Evolutionary conservation across 1,140 invertebrate genomes (phyloP).

Genomic region (Apis dorsata): DNA sequence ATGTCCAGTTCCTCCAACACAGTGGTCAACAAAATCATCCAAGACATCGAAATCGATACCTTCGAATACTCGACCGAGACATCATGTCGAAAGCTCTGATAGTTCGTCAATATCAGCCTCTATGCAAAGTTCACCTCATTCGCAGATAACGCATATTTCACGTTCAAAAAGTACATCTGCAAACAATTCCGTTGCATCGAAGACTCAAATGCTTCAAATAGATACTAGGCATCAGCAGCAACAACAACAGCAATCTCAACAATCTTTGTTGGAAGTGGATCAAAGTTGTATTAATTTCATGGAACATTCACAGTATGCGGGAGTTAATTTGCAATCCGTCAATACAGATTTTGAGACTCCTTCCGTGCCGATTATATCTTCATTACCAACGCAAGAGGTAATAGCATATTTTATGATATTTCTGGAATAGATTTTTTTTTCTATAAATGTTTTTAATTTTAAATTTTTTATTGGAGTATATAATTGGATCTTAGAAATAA

Average conservation of each 20-base stretch:
- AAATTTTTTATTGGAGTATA: too few relatives aligned
- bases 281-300: conserved; percentile 76
- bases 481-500: too few relatives aligned
- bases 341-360: conserved; percentile 74
- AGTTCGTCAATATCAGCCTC: conserved; percentile 85
- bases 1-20: conserved; percentile 68
- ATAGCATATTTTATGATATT: too few relatives aligned
- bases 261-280: conserved; percentile 61
- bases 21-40: conserved; percentile 78
- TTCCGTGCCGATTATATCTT: conserved; percentile 69
- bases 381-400: conserved; percentile 69
- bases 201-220: conserved; percentile 45
- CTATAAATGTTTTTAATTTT: too few relatives aligned
- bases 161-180: conserved; percentile 57
- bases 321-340: conserved; percentile 83
- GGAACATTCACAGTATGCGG: conserved; percentile 83
- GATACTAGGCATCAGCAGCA: conserved; percentile 60
- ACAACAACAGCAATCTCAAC: conserved; percentile 52
- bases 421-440: too few relatives aligned
- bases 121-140: conserved; percentile 84
- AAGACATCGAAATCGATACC: conserved; percentile 67
- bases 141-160: conserved; percentile 79
- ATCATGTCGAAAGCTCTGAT: conserved; percentile 82
- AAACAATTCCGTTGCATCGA: conserved; percentile 54
- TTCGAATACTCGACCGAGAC: conserved; percentile 72